Evolutionary conservation across 2,888 invertebrate genomes (phyloP), one percentile per base, ranked within the genome.

Genomic region (Calameuta idolon): DNA sequence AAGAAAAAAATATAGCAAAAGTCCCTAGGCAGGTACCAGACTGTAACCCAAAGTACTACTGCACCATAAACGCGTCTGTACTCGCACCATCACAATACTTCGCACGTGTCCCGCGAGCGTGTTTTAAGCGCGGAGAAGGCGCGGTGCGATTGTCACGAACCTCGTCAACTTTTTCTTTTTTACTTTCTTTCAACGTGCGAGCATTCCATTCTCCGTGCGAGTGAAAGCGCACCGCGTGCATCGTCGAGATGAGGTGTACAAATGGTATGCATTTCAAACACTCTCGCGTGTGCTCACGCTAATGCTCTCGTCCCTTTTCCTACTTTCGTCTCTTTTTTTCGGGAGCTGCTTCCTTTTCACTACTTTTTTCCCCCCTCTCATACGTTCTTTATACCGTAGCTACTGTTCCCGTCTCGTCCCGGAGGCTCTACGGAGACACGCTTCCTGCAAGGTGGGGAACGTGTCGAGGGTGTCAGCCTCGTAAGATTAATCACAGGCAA

Each of bases 401-500:
- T 40, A 40, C 40, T 40, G 23, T 40, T 2, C 23, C 23, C 55
- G 55, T 3, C 23, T 55, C 23, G 23, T 55, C 55, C 23, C 2
- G 55, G 15, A 23, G 55, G 23, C 55, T 9, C 23, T 55, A 2
- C 55, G 23, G 23, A 23, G 71, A 31, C 71, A 31, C 12, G 31
- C 71, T 31, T 23, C 31, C 12, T 31, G 74, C 68, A 12, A 55
- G 31, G n/a, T 68, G 23, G 30, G 9, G 23, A 80, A 80, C 82
- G 81, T 80, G 82, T 82, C 80, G 78, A 79, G 83, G 83, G 85
- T 82, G 81, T 81, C 76, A 31, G 76, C 77, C 11, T 2, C 40
- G 76, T 73, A 83, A 86, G 86, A 87, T 87, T 87, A 87, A 87
- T 87, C 84, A 83, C 82, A 75, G 73, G 77, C 69, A 77, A 79